Evolutionary conservation across 2,797 vertebrate genomes (phyloP).

Genomic region (Micrastur ruficollis): DNA sequence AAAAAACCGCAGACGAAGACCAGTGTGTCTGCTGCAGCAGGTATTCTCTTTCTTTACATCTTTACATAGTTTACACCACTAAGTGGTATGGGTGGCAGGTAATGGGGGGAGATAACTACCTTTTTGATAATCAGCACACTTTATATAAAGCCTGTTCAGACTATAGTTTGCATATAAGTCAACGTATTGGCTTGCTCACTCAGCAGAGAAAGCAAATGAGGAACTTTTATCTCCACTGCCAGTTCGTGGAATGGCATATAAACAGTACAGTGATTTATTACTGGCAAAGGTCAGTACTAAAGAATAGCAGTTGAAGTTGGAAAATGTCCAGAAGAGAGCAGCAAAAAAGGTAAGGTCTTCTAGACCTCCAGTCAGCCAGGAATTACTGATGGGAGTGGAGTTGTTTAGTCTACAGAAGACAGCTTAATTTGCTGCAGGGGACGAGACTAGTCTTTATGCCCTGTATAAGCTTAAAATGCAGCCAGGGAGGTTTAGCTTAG

Average conservation of each 20-base stretch:
- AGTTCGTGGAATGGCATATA: not conserved
- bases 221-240: not conserved
- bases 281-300: not conserved
- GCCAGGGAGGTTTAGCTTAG: not conserved
- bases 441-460: not conserved
- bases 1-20: not conserved
- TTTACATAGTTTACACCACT: not conserved
- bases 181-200: not conserved
- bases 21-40: conserved; percentile 16
- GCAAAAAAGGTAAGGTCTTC: conserved; percentile 4
- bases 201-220: not conserved
- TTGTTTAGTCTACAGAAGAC: conserved; percentile 50
- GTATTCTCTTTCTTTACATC: conserved; percentile 35
- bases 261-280: conserved; percentile 8
- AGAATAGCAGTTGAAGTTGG: not conserved
- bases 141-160: not conserved
- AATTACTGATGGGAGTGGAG: conserved; percentile 16
- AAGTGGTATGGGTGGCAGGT: not conserved
- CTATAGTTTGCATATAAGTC: not conserved
- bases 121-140: not conserved
- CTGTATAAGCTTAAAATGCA: not conserved
- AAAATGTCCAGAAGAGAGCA: not conserved
- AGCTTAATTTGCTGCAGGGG: not conserved
- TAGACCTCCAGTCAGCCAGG: conserved; percentile 4
- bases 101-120: not conserved